Evolutionary conservation across 2,797 vertebrate genomes (phyloP).

Genomic region (Eulemur mongoz): DNA sequence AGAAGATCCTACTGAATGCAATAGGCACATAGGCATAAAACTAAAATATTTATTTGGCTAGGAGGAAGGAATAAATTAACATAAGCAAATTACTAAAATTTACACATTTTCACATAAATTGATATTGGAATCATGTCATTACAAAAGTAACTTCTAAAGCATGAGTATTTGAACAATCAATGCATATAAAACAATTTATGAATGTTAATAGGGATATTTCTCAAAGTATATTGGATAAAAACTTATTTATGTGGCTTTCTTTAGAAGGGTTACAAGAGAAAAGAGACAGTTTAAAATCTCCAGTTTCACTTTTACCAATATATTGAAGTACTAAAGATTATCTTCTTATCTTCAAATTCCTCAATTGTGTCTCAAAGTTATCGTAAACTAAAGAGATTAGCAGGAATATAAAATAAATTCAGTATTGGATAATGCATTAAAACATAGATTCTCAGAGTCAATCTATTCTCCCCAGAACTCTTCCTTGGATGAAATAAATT

Average conservation of each 20-base stretch:
- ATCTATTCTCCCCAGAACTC: neutral
- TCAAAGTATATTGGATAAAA: neutral
- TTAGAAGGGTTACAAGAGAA: neutral
- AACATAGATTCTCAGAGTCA: neutral
- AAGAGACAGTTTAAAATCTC: neutral
- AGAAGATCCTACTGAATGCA: neutral
- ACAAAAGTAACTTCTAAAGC: neutral
- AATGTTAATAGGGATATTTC: neutral
- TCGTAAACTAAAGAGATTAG: neutral
- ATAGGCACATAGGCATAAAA: neutral
- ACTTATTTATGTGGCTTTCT: neutral
- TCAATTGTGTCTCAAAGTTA: neutral
- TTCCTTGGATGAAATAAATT: neutral
- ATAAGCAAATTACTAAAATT: neutral
- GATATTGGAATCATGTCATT: neutral
- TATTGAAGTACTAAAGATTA: neutral
- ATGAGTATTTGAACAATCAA: neutral
- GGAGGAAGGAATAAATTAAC: neutral
- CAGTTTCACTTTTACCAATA: neutral
- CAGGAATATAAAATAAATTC: neutral
- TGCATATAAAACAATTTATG: neutral
- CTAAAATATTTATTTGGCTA: neutral
- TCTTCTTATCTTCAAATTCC: neutral
- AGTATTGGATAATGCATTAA: neutral
- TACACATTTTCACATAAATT: neutral